Evolutionary conservation across 92 coral and sea anemone genomes (phyloP).

Genomic region (Umimayanthus kanabou): DNA sequence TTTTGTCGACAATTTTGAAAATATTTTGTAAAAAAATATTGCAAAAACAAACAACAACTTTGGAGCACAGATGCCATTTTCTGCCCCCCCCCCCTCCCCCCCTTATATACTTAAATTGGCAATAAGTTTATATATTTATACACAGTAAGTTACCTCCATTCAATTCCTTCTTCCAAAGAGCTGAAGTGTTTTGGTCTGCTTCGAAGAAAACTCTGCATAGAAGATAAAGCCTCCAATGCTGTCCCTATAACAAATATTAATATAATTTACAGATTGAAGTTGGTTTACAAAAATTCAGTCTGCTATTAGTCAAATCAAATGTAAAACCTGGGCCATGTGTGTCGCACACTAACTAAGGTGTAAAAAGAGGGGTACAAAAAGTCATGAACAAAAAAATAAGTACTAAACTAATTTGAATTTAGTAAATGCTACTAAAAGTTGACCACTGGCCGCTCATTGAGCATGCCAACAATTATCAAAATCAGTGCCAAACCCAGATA

Average conservation of each 20-base stretch:
- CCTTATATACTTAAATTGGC: no score
- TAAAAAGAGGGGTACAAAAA: no score
- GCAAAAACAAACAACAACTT: no score
- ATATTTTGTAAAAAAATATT: no score
- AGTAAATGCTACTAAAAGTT: not conserved
- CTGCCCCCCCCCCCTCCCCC: no score
- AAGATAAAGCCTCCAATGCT: constrained; percentile 90
- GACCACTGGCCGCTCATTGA: no score
- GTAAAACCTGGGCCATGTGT: not conserved
- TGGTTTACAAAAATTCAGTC: not conserved
- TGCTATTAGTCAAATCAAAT: not conserved
- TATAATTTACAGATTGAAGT: not conserved
- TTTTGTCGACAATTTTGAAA: no score
- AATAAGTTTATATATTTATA: not conserved
- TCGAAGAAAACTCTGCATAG: constrained; percentile 93
- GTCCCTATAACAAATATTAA: constrained; percentile 63
- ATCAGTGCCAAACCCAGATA: no score
- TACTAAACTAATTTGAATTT: not conserved
- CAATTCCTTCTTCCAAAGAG: constrained; percentile 90
- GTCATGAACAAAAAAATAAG: not conserved
- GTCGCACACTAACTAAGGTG: not conserved
- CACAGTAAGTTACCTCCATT: constrained; percentile 80
- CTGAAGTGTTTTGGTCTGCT: constrained; percentile 84
- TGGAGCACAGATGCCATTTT: no score
- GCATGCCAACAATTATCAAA: no score